Base-by-base conservation (phyloP, 92 coral and sea anemone genomes). In the Porites rus region DNA sequence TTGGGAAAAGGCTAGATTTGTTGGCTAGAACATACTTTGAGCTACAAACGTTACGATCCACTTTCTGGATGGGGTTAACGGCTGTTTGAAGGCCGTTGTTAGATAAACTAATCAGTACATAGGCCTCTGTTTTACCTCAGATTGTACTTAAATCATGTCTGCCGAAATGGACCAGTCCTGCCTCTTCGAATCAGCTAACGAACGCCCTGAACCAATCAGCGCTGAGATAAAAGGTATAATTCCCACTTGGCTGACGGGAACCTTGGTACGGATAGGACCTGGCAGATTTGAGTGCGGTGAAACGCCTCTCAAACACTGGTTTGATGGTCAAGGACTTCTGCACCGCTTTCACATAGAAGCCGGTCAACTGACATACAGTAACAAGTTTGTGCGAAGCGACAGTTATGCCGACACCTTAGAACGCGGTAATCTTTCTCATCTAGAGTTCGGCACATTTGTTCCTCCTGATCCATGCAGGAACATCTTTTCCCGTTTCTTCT, bases 391-490 rank as follows among this genome's bases (percentile, higher is more conserved):
- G 51, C 93, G 96, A n/a, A 91, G 98, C 75, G 75, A 91, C 21
- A 81, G 92, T 50, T 95, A 94, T 84, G 86, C 88, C 6, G 84
- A 67, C 7, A 85, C 93, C 62, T 66, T 82, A 31, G 69, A 88
- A 52, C 90, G 86, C 51, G 89, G 92, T 12, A 88, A 62, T 20
- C 66, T 86, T 12, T 28, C 69, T n/a, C 88, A 79, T 61, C 73
- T 80, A 24, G 92, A 91, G 56, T 92, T 93, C 21, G 96, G 96
- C 13, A 88, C 98, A n/a, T 71, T 54, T 25, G 65, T 80, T 5
- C 69, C 78, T 7, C 98, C 96, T 13, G 98, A 95, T 69, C 98
- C 98, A 1, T 95, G 98, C 85, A 92, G 91, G 91, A 95, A 90
- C 54, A 95, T 95, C 46, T 95, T 93, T 72, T 72, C 88, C 4